Evolutionary conservation across 2,797 vertebrate genomes (phyloP).

Genomic region (Menidia menidia): DNA sequence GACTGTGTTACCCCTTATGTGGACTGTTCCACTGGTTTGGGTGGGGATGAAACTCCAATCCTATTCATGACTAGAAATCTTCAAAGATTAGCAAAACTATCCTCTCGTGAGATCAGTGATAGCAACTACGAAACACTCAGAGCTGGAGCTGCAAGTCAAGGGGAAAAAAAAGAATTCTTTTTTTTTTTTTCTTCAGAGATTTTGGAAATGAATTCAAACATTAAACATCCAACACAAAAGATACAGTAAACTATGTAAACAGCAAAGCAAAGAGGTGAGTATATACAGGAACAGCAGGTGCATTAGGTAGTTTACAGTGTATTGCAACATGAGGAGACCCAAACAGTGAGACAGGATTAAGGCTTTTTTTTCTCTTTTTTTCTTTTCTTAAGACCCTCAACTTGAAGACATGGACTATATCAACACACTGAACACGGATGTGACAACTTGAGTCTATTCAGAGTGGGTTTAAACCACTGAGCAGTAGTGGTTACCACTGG

Average conservation of each 20-base stretch:
- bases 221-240: slow-evolving; percentile 23
- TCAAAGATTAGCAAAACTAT: slow-evolving; percentile 64
- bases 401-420: slow-evolving; percentile 34
- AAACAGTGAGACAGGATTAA: slow-evolving; percentile 65
- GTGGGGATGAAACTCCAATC: neutral
- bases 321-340: slow-evolving; percentile 51
- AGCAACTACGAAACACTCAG: slow-evolving; percentile 51
- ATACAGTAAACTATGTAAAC: slow-evolving; percentile 32
- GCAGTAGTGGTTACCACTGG: slow-evolving; percentile 11
- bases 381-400: slow-evolving; percentile 40
- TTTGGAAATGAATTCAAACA: slow-evolving; percentile 37
- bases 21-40: no score
- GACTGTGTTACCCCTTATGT: no score
- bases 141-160: slow-evolving; percentile 40
- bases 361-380: slow-evolving; percentile 45
- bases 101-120: slow-evolving; percentile 31
- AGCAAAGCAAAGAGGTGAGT: slow-evolving; percentile 44
- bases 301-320: slow-evolving; percentile 64
- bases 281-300: slow-evolving; percentile 60
- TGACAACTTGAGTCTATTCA: slow-evolving; percentile 19
- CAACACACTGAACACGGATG: slow-evolving; percentile 23
- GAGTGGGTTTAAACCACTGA: slow-evolving; percentile 6
- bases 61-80: slow-evolving; percentile 59
- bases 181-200: neutral
- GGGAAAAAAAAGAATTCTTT: slow-evolving; percentile 11